Evolutionary conservation across 2,888 invertebrate species (phyloP).

Genomic region (Drosophila infuscata): DNA sequence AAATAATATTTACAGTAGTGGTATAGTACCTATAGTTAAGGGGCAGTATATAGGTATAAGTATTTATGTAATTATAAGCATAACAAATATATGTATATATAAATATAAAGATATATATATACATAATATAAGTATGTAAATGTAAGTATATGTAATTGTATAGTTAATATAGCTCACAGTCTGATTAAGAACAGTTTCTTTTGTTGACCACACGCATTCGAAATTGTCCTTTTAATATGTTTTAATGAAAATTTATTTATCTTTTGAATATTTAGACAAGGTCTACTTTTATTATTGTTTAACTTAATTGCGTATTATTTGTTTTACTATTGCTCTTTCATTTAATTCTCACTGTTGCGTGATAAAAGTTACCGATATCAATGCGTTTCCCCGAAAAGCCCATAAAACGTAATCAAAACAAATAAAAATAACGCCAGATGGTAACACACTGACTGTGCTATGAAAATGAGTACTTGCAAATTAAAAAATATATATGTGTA

Average conservation of each 20-base stretch:
- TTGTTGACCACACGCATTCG: neutral
- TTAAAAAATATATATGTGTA: neutral
- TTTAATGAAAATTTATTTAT: neutral
- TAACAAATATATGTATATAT: neutral
- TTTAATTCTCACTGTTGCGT: neutral
- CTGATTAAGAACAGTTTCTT: neutral
- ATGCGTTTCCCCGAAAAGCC: neutral
- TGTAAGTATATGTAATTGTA: neutral
- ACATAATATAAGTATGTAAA: neutral
- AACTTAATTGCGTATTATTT: neutral
- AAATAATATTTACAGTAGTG: neutral
- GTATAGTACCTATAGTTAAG: neutral
- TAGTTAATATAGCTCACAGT: neutral
- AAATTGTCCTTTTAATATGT: neutral
- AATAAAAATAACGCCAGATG: conserved; percentile 1
- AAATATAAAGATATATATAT: no score
- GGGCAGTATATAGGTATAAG: neutral
- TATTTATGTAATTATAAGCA: neutral
- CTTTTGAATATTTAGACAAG: neutral
- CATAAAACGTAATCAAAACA: conserved; percentile 9
- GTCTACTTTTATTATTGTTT: neutral
- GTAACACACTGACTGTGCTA: neutral
- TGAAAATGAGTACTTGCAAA: neutral
- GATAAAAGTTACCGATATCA: neutral
- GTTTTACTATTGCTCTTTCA: neutral